phyloP scores from a whole-genome alignment of 2,797 vertebrate species.

The Emys orbicularis region DNA sequence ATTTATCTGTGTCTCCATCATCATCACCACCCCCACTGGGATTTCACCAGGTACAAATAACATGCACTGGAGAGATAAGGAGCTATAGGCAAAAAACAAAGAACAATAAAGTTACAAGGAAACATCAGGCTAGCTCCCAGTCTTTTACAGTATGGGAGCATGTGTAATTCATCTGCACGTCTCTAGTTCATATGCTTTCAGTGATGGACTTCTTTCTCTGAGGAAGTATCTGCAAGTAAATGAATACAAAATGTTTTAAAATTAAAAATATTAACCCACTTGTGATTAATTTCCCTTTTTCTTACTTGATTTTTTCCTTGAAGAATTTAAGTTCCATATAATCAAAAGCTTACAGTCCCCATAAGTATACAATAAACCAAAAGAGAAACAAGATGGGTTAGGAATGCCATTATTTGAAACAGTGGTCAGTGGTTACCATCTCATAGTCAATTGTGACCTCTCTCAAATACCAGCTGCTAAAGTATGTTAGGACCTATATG shows the following conservation, averaged over 20 bases:
- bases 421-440: neutral
- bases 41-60: constrained; percentile 10
- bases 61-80: constrained; percentile 3
- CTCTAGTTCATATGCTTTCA: constrained; percentile 20
- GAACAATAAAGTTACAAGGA: neutral
- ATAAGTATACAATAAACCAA: neutral
- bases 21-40: neutral
- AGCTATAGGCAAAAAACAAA: neutral
- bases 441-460: neutral
- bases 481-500: neutral
- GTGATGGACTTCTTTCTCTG: constrained; percentile 36
- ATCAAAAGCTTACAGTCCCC: neutral
- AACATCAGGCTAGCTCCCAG: neutral
- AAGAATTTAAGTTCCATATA: neutral
- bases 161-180: neutral
- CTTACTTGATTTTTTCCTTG: neutral
- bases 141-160: neutral
- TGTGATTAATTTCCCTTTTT: neutral
- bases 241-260: constrained; percentile 11
- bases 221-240: constrained; percentile 59
- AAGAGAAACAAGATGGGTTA: neutral
- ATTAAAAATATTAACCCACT: neutral
- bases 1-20: constrained; percentile 41
- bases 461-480: neutral
- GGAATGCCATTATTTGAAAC: neutral